Evolutionary conservation across 2,113 vertebrate species (phyloP).

Genomic region (Cyprinodon variegatus): DNA sequence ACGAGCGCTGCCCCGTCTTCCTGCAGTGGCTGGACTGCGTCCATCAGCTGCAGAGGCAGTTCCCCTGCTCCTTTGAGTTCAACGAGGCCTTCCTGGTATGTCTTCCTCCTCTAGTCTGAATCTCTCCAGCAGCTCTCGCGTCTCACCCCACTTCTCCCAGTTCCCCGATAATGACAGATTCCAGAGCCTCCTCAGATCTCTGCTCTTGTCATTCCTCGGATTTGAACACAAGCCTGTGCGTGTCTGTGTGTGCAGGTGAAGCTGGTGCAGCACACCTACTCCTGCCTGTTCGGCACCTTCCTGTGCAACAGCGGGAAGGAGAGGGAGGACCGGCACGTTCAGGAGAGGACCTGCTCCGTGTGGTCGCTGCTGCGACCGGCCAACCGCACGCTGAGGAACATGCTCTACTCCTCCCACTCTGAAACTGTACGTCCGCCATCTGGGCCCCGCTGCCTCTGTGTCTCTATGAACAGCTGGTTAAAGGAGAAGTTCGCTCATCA

Average conservation of each 20-base stretch:
- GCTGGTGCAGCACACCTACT: constrained; percentile 97
- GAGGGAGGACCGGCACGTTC: constrained; percentile 90
- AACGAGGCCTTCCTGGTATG: constrained; percentile 98
- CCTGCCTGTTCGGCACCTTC: constrained; percentile 98
- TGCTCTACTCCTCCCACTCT: constrained; percentile 94
- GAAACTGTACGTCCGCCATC: constrained; percentile 85
- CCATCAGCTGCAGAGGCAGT: constrained; percentile 98
- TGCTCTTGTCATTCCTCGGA: constrained; percentile 14
- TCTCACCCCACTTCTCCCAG: not conserved
- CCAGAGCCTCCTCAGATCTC: constrained; percentile 7
- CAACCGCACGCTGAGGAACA: constrained; percentile 94
- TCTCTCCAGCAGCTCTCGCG: not conserved
- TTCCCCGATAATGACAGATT: not conserved
- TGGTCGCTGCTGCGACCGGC: constrained; percentile 95
- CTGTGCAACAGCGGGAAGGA: constrained; percentile 98
- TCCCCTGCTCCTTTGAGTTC: constrained; percentile 98
- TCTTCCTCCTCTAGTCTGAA: constrained; percentile 8
- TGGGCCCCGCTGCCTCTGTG: no score
- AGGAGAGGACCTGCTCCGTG: constrained; percentile 94
- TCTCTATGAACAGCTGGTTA: no score
- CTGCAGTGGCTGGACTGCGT: constrained; percentile 99
- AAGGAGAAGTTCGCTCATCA: no score
- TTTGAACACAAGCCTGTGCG: constrained; percentile 24
- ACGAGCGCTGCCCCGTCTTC: constrained; percentile 97
- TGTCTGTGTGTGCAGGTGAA: constrained; percentile 85